phyloP scores from a whole-genome alignment of 2,113 vertebrate genomes.

The Litocranius walleri region DNA sequence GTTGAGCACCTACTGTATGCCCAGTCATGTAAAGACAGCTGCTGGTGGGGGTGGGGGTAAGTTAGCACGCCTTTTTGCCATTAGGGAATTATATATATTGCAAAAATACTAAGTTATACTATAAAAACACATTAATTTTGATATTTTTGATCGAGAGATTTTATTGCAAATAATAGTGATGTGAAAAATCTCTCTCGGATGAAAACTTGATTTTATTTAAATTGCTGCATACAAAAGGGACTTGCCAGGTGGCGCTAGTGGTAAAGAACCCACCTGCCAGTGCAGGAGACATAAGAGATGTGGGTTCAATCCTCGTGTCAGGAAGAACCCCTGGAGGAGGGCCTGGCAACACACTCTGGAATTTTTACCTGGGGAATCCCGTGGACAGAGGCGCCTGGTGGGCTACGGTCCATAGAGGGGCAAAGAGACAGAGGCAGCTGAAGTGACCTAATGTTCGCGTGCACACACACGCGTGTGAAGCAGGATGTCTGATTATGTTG shows the following conservation, averaged over 20 bases:
- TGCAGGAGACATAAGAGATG: not conserved
- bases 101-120: not conserved
- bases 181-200: not conserved
- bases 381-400: not conserved
- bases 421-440: not conserved
- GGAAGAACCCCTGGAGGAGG: not conserved
- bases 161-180: not conserved
- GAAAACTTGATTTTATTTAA: not conserved
- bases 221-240: not conserved
- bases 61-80: not conserved
- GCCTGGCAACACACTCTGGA: not conserved
- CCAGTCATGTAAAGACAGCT: not conserved
- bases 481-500: not conserved
- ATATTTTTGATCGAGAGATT: not conserved
- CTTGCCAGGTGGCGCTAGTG: not conserved
- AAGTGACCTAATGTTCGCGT: rapidly evolving
- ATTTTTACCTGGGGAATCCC: not conserved
- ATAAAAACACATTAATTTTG: not conserved
- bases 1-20: not conserved
- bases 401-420: rapidly evolving
- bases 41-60: not conserved
- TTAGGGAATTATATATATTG: not conserved
- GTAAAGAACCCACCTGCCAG: not conserved
- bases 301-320: not conserved
- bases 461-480: not conserved